phyloP scores from a whole-genome alignment of 1,140 invertebrate genomes.

The Drosophila sechellia region DNA sequence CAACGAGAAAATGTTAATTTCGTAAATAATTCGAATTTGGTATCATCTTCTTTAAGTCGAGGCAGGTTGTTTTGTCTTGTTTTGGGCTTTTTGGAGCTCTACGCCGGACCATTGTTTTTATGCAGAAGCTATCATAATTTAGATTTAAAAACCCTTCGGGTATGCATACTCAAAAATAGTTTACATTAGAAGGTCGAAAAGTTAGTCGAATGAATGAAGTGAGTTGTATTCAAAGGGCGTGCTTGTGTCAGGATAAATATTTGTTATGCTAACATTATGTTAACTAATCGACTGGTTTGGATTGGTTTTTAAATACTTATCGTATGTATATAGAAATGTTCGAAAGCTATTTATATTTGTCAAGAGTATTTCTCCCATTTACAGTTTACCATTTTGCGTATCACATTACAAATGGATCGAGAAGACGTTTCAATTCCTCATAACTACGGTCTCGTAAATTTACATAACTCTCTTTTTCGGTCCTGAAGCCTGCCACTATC shows the following conservation, averaged over 20 bases:
- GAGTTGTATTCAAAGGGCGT: not conserved
- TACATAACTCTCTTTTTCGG: slow-evolving; percentile 50
- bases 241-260: not conserved
- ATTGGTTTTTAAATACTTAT: not conserved
- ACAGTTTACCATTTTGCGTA: slow-evolving; percentile 13
- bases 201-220: slow-evolving; percentile 18
- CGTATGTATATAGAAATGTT: not conserved
- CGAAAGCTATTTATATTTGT: slow-evolving; percentile 15
- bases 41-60: slow-evolving; percentile 33
- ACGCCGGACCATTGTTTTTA: slow-evolving; percentile 33
- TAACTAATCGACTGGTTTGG: not conserved
- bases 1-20: slow-evolving; percentile 79
- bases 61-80: slow-evolving; percentile 34
- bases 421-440: slow-evolving; percentile 35
- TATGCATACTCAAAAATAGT: slow-evolving; percentile 33
- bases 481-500: slow-evolving; percentile 25
- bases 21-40: slow-evolving; percentile 67
- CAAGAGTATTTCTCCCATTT: slow-evolving; percentile 7
- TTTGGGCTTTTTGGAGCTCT: slow-evolving; percentile 45
- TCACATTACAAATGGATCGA: slow-evolving; percentile 41
- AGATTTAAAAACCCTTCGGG: slow-evolving; percentile 19
- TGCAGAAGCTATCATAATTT: slow-evolving; percentile 46
- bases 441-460: slow-evolving; percentile 40
- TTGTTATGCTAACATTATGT: not conserved
- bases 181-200: slow-evolving; percentile 7